Percentiles rank a stretch among this genome's conserved stretches.
phyloP scores from a whole-genome alignment of 2,888 invertebrate genomes.

The Cantharis rustica region DNA sequence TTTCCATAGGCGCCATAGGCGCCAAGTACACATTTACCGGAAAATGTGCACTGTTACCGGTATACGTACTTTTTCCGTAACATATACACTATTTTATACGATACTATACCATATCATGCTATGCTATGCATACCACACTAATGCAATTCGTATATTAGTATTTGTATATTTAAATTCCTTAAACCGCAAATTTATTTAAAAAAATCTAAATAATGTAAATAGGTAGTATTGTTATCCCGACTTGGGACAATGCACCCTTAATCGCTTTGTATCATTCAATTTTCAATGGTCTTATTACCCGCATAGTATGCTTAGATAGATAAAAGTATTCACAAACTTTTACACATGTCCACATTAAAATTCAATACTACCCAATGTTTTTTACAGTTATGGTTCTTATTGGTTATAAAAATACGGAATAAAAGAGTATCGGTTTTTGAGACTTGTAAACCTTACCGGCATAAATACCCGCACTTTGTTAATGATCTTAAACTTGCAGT shows the following conservation, averaged over 20 bases:
- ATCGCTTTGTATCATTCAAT: slow-evolving; percentile 16
- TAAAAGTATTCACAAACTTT: slow-evolving; percentile 6
- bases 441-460: slow-evolving; percentile 13
- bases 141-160: background rate
- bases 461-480: slow-evolving; percentile 27
- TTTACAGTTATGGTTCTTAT: slow-evolving; percentile 13
- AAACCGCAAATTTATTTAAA: background rate
- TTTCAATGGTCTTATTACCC: slow-evolving; percentile 16
- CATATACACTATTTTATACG: no score
- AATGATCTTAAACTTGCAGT: slow-evolving; percentile 26
- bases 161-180: background rate
- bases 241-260: slow-evolving; percentile 10
- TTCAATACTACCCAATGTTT: slow-evolving; percentile 4
- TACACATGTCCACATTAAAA: slow-evolving; percentile 24
- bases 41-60: no score
- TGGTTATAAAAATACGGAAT: background rate
- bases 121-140: no score
- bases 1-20: no score
- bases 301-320: slow-evolving; percentile 12
- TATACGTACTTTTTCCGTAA: no score
- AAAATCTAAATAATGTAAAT: background rate
- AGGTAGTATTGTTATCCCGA: background rate
- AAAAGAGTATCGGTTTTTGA: background rate
- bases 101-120: no score
- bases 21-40: no score